Percentiles rank a stretch among this genome's conserved stretches.
Conservation (phyloP, 2,797 vertebrate species). For the Epinephelus coioides region DNA sequence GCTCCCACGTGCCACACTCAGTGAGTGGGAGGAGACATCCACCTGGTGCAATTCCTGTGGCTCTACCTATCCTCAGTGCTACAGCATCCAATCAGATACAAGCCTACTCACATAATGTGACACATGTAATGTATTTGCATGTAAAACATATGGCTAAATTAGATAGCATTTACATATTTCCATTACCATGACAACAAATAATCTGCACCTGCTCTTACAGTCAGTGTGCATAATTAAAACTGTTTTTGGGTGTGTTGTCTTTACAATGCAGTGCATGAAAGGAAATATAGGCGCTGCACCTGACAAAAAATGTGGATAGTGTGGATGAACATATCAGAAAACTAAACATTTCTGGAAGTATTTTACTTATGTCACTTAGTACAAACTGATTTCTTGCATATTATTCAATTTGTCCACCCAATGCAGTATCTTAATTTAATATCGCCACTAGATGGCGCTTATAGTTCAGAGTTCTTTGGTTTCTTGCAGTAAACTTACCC, state of each 20-base stretch:
- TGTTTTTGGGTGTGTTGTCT: background rate
- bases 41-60: too few species aligned
- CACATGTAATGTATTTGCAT: too few species aligned
- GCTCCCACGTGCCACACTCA: too few species aligned
- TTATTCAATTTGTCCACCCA: background rate
- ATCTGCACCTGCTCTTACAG: background rate
- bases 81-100: too few species aligned
- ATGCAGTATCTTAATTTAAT: background rate
- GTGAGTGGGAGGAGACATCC: too few species aligned
- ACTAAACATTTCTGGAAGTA: background rate
- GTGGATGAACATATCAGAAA: background rate
- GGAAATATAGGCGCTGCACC: background rate
- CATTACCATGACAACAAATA: background rate
- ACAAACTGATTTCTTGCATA: background rate
- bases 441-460: slow-evolving; percentile 59
- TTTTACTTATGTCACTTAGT: background rate
- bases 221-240: background rate
- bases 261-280: background rate
- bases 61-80: too few species aligned
- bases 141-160: too few species aligned
- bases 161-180: background rate
- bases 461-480: slow-evolving; percentile 1
- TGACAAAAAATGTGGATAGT: background rate
- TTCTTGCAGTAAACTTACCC: background rate
- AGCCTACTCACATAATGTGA: too few species aligned